Evolutionary conservation across 2,797 vertebrate genomes (phyloP).

Genomic region (Helarctos malayanus): DNA sequence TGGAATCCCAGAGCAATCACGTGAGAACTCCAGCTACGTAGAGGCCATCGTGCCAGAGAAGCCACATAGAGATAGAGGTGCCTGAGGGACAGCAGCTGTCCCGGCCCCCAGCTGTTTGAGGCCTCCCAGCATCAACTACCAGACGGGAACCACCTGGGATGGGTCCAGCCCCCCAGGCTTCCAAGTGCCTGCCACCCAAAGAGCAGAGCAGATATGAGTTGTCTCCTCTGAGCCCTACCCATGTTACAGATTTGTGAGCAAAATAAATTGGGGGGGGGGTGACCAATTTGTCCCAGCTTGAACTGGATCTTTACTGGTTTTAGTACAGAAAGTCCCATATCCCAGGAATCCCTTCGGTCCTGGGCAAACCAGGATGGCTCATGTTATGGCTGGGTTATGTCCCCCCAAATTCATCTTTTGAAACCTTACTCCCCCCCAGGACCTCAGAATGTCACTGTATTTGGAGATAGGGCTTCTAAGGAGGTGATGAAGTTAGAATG

Average conservation of each 20-base stretch:
- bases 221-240: neutral
- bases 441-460: neutral
- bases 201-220: neutral
- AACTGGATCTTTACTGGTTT: neutral
- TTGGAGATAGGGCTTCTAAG: neutral
- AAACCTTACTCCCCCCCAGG: neutral
- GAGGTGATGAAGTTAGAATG: neutral
- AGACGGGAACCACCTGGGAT: neutral
- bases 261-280: neutral
- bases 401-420: neutral
- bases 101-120: neutral
- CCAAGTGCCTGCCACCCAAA: neutral
- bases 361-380: neutral
- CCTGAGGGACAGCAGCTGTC: neutral
- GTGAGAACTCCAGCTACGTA: neutral
- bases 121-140: neutral
- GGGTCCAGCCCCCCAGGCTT: neutral
- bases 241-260: conserved; percentile 26
- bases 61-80: neutral
- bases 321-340: neutral
- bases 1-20: neutral
- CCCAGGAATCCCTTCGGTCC: neutral
- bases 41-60: neutral
- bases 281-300: neutral
- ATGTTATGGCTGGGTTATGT: neutral